phyloP scores from a whole-genome alignment of 2,888 invertebrate species.

The Axea sp. region DNA sequence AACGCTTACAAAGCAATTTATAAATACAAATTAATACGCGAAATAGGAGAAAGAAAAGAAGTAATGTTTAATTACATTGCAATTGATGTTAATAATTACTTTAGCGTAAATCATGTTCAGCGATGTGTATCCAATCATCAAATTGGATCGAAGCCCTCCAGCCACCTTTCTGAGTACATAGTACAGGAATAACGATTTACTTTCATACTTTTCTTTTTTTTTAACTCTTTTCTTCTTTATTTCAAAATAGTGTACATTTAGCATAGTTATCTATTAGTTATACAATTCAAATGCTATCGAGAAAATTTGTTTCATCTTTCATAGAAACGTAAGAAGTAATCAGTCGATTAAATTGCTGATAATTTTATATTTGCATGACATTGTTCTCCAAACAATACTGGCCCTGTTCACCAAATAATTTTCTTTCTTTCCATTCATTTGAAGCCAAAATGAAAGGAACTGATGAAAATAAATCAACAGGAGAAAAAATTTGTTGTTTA shows the following conservation, averaged over 20 bases:
- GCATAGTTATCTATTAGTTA: constrained; percentile 16
- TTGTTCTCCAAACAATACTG: too few relatives aligned
- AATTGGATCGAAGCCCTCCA: constrained; percentile 66
- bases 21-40: constrained; percentile 30
- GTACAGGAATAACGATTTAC: constrained; percentile 36
- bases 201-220: constrained; percentile 24
- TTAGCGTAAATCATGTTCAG: constrained; percentile 68
- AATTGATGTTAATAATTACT: constrained; percentile 74
- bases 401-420: too few relatives aligned
- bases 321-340: constrained; percentile 18
- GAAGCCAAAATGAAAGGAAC: too few relatives aligned
- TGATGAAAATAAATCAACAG: too few relatives aligned
- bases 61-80: constrained; percentile 71
- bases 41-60: constrained; percentile 33
- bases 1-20: constrained; percentile 1
- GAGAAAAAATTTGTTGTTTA: too few relatives aligned
- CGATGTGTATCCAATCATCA: constrained; percentile 74
- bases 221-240: constrained; percentile 14
- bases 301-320: constrained; percentile 16
- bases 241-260: constrained; percentile 12
- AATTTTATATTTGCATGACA: too few relatives aligned
- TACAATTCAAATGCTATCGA: constrained; percentile 23
- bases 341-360: too few relatives aligned
- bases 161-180: constrained; percentile 28
- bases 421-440: too few relatives aligned